Evolutionary conservation across 2,113 vertebrate species (phyloP), one percentile per base, ranked within the genome.

Genomic region (Oreocharis arfaki): DNA sequence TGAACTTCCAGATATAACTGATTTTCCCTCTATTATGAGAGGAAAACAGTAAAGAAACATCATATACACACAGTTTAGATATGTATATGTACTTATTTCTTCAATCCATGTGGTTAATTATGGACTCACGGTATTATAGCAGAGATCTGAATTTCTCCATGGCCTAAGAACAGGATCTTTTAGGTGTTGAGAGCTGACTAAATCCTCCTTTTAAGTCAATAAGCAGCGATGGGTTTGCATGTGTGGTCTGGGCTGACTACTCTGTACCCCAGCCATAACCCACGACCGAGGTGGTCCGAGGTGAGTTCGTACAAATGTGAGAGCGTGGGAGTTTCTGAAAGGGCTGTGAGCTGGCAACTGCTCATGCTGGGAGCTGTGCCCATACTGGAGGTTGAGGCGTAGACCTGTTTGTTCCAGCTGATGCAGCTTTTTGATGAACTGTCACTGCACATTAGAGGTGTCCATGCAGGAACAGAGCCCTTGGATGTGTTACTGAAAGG

Each of bases 331-430:
- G 35, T 24, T 76, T n/a, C 89, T 69, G n/a, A n/a, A 60, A 52
- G 49, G 19, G 27, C 6, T 28, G 11, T 35, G 63, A 85, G 39
- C 56, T 91, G 69, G 65, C 20, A 56, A 9, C n/a, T 50, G 22
- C 56, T 3, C 6, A 3, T 70, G 47, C 15, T 46, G 67, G 60
- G 39, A 85, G 6, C n/a, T 79, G 41, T 76, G 75, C 35, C 27
- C 5, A 2, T n/a, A 1, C 0, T 35, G 39, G 57, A 56, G 49
- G 23, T 6, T 41, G 35, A 68, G 39, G 5, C 1, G 0, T 23
- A 57, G 50, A 9, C 73, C 42, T 74, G 0, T 16, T 53, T 67
- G 70, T 73, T 7, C n/a, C 20, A 17, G 1, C 16, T 30, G 46
- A 26, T 65, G 37, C 11, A 57, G 59, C 27, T 73, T 76, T 84